Conservation (phyloP, 2,113 vertebrate genomes). For the Baryphthengus martii region DNA sequence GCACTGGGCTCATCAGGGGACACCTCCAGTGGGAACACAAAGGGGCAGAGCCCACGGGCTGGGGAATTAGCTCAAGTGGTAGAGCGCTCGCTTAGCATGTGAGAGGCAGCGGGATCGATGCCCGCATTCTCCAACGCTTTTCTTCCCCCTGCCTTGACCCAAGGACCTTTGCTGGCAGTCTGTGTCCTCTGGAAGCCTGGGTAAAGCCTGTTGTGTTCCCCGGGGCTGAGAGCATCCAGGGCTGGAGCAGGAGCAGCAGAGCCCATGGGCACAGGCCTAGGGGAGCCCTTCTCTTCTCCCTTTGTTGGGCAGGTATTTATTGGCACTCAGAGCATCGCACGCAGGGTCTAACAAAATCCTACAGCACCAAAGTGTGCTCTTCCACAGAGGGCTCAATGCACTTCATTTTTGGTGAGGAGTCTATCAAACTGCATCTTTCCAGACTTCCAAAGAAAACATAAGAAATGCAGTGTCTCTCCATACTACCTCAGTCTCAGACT, state of each 20-base stretch:
- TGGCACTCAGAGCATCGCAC: fast-evolving
- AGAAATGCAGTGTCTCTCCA: fast-evolving
- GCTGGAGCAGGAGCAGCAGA: fast-evolving
- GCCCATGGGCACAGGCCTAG: not conserved
- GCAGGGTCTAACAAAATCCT: not conserved
- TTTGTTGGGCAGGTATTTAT: not conserved
- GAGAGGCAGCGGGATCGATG: constrained; percentile 4
- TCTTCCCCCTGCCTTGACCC: not conserved
- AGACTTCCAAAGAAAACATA: not conserved
- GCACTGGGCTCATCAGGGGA: not conserved
- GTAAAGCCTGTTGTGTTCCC: not conserved
- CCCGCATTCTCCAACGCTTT: not conserved
- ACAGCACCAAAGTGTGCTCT: fast-evolving
- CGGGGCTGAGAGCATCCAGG: not conserved
- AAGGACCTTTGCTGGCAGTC: too few relatives aligned
- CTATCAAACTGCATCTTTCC: fast-evolving
- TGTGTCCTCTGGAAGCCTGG: not conserved
- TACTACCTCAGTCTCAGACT: not conserved
- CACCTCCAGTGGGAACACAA: too few relatives aligned
- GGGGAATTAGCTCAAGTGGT: constrained; percentile 13
- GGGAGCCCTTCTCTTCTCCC: fast-evolving
- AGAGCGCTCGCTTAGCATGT: constrained; percentile 55
- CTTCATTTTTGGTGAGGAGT: too few relatives aligned
- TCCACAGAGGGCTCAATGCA: fast-evolving
- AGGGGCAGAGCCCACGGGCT: too few relatives aligned